These are phyloP conservation scores for Cyphomyrus plagiostoma DNA, from an alignment of 2,113 vertebrate genomes.

Conservation along the genomic window DNA sequence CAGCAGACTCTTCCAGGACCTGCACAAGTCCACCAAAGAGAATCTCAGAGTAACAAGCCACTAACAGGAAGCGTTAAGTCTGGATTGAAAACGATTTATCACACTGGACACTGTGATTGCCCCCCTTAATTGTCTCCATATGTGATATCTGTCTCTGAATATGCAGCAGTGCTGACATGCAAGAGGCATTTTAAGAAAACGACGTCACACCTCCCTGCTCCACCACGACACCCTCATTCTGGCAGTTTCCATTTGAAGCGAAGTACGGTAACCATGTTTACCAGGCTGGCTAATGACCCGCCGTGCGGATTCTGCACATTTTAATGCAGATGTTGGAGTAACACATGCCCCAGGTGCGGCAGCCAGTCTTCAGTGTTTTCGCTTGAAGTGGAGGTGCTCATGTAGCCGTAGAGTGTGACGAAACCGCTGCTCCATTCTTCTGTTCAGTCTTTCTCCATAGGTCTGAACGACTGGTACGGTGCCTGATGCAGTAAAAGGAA, in stretches of 20 bases:
- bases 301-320: neutral
- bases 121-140: neutral
- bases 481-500: neutral
- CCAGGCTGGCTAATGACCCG: neutral
- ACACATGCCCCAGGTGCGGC: too few species aligned
- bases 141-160: neutral
- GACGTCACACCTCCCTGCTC: neutral
- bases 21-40: too few species aligned
- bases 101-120: neutral
- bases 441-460: neutral
- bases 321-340: neutral
- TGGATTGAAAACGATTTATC: constrained; percentile 2
- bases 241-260: neutral
- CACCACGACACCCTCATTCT: neutral
- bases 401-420: neutral
- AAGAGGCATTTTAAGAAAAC: neutral
- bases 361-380: too few species aligned
- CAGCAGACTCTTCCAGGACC: neutral
- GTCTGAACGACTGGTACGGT: neutral
- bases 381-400: too few species aligned
- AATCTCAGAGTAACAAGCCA: neutral
- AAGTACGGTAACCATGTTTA: neutral
- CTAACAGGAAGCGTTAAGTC: neutral
- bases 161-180: neutral
- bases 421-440: neutral